Conservation (phyloP, 2,888 invertebrate genomes). For the Shargacucullia verbasci region DNA sequence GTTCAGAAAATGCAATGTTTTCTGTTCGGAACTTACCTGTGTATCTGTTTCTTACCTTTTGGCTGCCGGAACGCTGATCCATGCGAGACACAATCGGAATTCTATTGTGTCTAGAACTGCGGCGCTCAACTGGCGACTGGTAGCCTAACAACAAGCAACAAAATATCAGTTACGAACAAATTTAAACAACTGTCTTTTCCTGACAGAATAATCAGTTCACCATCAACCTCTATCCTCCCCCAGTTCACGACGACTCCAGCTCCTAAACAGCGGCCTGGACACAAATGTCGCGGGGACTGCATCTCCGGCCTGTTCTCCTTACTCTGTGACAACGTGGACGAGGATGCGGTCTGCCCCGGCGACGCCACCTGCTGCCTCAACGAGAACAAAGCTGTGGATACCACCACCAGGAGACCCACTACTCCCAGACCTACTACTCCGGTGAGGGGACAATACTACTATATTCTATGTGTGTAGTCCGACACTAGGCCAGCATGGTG, state of each 20-base stretch:
- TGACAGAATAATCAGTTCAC: no score
- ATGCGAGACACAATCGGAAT: no score
- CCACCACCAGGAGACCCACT: constrained; percentile 75
- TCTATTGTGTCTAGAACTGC: no score
- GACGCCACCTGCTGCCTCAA: constrained; percentile 95
- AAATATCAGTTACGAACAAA: no score
- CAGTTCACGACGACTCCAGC: constrained; percentile 77
- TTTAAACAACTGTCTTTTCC: no score
- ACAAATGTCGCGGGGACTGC: constrained; percentile 94
- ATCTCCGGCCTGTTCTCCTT: constrained; percentile 94
- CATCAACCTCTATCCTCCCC: neutral
- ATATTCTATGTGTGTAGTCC: neutral
- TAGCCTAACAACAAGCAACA: no score
- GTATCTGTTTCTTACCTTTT: no score
- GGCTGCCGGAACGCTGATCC: no score
- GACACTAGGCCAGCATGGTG: no score
- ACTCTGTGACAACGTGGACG: constrained; percentile 95
- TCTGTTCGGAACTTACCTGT: no score
- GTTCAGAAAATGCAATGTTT: no score
- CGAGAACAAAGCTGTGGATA: constrained; percentile 70
- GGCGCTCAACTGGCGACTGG: no score
- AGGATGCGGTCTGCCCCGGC: constrained; percentile 92
- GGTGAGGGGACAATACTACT: constrained; percentile 56
- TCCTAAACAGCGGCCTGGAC: constrained; percentile 75
- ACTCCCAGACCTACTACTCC: constrained; percentile 73